A percentile compares a stretch with the other conserved stretches of the same genome.
Evolutionary conservation across 2,888 invertebrate genomes (phyloP).

Genomic region (Epinotia nisella): DNA sequence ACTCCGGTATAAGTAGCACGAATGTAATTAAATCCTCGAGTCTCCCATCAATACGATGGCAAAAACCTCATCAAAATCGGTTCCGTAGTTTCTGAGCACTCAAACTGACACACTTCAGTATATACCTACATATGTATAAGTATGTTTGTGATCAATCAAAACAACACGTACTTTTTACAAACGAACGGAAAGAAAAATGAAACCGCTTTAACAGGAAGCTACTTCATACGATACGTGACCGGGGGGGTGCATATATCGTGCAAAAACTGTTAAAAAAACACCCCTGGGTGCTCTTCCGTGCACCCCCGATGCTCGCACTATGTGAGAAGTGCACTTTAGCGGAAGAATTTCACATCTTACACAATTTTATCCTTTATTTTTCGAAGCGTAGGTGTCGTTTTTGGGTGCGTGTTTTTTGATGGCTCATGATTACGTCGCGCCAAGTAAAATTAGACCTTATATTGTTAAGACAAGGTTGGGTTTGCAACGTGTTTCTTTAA

Average conservation of each 20-base stretch:
- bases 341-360: neutral
- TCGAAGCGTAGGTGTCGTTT: neutral
- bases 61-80: too few relatives aligned
- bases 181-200: constrained; percentile 73
- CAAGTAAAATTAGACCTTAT: neutral
- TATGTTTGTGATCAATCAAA: constrained; percentile 32
- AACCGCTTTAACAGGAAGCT: constrained; percentile 79
- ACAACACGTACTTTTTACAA: constrained; percentile 42
- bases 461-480: neutral
- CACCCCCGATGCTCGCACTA: constrained; percentile 30
- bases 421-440: neutral
- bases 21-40: too few relatives aligned
- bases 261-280: constrained; percentile 78
- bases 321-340: constrained; percentile 30
- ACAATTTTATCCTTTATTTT: constrained; percentile 23
- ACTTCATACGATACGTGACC: constrained; percentile 82
- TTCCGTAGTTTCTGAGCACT: too few relatives aligned
- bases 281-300: constrained; percentile 62
- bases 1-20: too few relatives aligned
- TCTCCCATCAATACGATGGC: too few relatives aligned
- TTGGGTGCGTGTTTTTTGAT: constrained; percentile 3
- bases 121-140: neutral
- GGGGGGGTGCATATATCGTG: constrained; percentile 79
- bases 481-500: constrained; percentile 4
- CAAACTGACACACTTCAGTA: too few relatives aligned